Percentiles rank a stretch among this genome's conserved stretches.
Conservation (phyloP, 1,140 invertebrate genomes). For the Tetragonula clypearis region DNA sequence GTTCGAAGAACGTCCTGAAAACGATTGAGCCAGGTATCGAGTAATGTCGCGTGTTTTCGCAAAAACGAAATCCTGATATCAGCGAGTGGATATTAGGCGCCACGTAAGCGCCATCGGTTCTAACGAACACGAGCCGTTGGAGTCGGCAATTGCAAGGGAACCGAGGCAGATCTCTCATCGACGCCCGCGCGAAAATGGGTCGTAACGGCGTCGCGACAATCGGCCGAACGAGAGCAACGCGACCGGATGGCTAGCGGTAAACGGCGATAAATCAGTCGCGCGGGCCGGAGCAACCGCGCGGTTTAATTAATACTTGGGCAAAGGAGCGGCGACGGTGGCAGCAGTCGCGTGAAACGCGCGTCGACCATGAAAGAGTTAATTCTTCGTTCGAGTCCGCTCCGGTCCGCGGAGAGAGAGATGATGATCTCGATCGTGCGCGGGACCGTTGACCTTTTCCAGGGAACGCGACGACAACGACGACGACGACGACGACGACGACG, state of each 20-base stretch:
- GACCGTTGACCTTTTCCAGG: constrained; percentile 65
- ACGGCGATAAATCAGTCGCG: constrained; percentile 49
- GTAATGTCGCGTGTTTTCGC: too few species aligned
- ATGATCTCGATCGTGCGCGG: constrained; percentile 58
- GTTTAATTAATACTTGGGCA: constrained; percentile 58
- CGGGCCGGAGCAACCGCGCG: constrained; percentile 7
- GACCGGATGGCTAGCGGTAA: constrained; percentile 39
- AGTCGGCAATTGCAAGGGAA: neutral
- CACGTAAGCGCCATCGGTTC: neutral
- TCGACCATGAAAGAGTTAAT: constrained; percentile 67
- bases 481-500: too few species aligned
- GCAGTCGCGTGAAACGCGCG: constrained; percentile 1
- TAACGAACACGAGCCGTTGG: neutral
- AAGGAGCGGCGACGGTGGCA: neutral
- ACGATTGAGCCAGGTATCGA: too few species aligned
- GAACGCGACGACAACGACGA: constrained; percentile 8
- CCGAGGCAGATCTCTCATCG: constrained; percentile 24
- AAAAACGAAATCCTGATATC: neutral
- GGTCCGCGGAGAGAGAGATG: constrained; percentile 17
- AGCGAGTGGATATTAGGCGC: neutral
- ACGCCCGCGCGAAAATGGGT: constrained; percentile 29
- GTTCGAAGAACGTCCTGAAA: too few species aligned
- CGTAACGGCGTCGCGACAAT: constrained; percentile 30
- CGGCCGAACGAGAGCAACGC: constrained; percentile 31
- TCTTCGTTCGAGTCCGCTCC: constrained; percentile 42